Base-by-base conservation (phyloP, 1,140 invertebrate genomes). In the Stegodyphus dumicola region DNA sequence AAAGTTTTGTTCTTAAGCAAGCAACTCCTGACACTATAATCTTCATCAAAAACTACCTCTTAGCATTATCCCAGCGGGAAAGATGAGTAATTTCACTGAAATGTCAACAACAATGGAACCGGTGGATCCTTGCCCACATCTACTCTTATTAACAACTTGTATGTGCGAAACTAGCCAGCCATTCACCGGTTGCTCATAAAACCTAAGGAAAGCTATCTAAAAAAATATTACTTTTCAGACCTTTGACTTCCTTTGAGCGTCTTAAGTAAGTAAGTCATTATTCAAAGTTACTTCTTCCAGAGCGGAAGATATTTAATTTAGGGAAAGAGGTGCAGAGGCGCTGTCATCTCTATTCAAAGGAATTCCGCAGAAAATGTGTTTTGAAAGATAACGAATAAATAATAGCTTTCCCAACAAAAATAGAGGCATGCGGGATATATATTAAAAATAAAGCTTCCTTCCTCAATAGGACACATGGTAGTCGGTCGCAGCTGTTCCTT, bases 361-460 rank as follows among this genome's bases (percentile, higher is more conserved):
- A 15, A 56, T 49, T 33, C 17, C 52, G 53, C 49, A 54, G 77
- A 70, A 70, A 79, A 79, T 74, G 73, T 79, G 77, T 79, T 79
- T 13, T 70, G 65, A 49, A 53, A 79, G 77, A 79, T 79, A 79
- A 79, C 70, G 66, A n/a, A n/a, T n/a, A n/a, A n/a, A n/a, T n/a
- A n/a, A 52, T 51, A 48, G 9, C 74, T 7, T 13, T 51, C 4
- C 56, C 56, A 15, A 9, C 15, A 15, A 60, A 15, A 5, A 15
- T 60, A 15, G 15, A 5, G 1, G 15, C 15, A 60, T 60, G 15
- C 5, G 11, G 15, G 49, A 33, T 67, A 78, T 78, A 78, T 67
- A 78, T 67, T 67, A 33, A 78, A 67, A 67, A 67, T 78, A 78
- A 67, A 78, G 65, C 65, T 49, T 53, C 74, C 9, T 77, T 65